Evolutionary conservation across 2,888 invertebrate genomes (phyloP), one percentile per base, ranked within the genome.

Genomic region (Oasisia sp.): DNA sequence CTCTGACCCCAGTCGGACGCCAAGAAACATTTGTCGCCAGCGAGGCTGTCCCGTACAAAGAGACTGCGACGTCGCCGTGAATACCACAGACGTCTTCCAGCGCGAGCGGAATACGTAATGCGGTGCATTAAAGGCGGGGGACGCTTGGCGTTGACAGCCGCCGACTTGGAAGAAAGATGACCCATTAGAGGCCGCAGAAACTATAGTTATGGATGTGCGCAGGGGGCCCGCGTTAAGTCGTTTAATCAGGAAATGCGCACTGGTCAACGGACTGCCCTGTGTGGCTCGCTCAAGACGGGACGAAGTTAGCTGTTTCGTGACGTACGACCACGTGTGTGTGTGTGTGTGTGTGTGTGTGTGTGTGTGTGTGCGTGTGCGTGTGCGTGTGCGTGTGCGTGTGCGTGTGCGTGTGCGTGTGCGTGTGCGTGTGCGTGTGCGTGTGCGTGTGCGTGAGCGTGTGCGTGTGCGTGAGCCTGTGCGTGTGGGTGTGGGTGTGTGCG

Each of bases 91-190:
- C 74, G 74, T 74, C 27, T 74, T n/a, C 27, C 27, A 19, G 27
- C 74, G 74, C 74, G 74, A 19, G 74, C 27, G 27, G 74, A 74
- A 74, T 74, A 27, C 74, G 19, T 74, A 74, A 74, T 74, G 74
- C 74, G 74, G 74, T n/a, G 19, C 74, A 27, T 74, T 74, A 74
- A 74, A 74, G 74, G 74, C 74, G 74, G 27, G 74, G 74, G 7
- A 19, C 5, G 19, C 5, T 74, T 27, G n/a, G 74, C 74, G 74
- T 74, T 74, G 74, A 74, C 74, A 74, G n/a, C 74, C 74, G 74
- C 27, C 74, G 74, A 74, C 74, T 74, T n/a, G 74, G 74, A 74
- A 74, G 74, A 74, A 74, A 74, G n/a, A 74, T 74, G n/a, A 74
- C n/a, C n/a, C 19, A 74, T 74, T 74, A 74, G 27, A 74, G 27